Percentiles rank a stretch among this genome's conserved stretches.
phyloP scores from a whole-genome alignment of 1,140 invertebrate genomes.

The Cydia splendana region DNA sequence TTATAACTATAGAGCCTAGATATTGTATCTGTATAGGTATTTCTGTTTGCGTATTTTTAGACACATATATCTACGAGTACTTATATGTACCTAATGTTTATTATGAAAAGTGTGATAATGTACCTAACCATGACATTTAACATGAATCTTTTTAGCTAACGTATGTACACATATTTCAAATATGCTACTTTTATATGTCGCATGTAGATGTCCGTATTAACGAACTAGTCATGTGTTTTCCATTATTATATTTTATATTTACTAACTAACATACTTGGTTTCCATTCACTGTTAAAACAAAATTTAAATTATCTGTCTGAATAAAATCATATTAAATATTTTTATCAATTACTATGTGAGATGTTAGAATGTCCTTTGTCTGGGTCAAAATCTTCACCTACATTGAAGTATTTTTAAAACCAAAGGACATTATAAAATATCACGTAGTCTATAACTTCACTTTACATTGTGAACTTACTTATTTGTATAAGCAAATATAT shows the following conservation, averaged over 20 bases:
- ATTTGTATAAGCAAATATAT: no score
- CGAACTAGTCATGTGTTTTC: constrained; percentile 27
- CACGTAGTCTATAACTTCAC: no score
- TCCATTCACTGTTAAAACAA: background rate
- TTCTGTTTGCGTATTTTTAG: no score
- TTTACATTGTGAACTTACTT: no score
- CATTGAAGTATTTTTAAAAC: no score
- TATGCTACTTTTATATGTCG: constrained; percentile 12
- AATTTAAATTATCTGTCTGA: background rate
- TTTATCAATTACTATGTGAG: background rate
- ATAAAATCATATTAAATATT: no score
- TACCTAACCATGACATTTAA: constrained; percentile 21
- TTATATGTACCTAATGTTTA: no score
- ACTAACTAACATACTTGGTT: background rate
- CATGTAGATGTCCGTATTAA: constrained; percentile 28
- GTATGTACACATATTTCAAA: background rate
- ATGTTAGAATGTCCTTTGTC: background rate
- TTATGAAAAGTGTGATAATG: constrained; percentile 9
- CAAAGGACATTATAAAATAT: no score
- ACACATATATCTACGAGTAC: no score
- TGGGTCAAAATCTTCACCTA: background rate
- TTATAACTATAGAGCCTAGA: no score
- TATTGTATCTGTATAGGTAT: no score
- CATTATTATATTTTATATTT: background rate
- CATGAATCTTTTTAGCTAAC: constrained; percentile 1